A percentile compares a stretch with the other conserved stretches of the same genome.
Conservation (phyloP, 2,113 vertebrate species). For the Malurus melanocephalus region DNA sequence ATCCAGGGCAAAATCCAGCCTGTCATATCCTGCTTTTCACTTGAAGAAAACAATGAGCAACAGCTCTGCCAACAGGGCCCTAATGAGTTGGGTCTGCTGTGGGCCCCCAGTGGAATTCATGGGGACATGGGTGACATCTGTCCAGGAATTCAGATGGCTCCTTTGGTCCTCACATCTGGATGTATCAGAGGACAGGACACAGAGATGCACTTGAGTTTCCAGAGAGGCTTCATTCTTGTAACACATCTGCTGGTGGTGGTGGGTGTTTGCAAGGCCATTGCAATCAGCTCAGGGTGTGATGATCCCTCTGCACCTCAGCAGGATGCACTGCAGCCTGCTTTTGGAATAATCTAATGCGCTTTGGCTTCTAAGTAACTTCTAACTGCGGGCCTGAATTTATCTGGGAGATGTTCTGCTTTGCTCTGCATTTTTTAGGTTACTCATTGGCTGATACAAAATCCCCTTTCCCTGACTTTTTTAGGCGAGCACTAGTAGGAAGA, state of each 20-base stretch:
- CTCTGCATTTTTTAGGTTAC: not conserved
- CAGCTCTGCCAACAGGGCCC: not conserved
- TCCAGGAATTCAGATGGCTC: not conserved
- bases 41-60: not conserved
- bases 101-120: not conserved
- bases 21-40: not conserved
- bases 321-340: not conserved
- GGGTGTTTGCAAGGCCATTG: not conserved
- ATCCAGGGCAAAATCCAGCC: not conserved
- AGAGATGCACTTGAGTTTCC: not conserved
- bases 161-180: not conserved
- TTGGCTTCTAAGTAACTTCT: not conserved
- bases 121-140: not conserved
- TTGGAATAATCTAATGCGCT: fast-evolving
- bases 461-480: not conserved
- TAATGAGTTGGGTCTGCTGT: fast-evolving
- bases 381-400: not conserved
- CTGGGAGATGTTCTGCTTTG: not conserved
- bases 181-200: not conserved
- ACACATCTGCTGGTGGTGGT: not conserved
- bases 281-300: not conserved
- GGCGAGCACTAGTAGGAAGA: not conserved
- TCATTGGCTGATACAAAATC: not conserved
- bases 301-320: not conserved
- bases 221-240: not conserved